Conservation (phyloP, 2,113 vertebrate genomes). For the Notothenia rossii region DNA sequence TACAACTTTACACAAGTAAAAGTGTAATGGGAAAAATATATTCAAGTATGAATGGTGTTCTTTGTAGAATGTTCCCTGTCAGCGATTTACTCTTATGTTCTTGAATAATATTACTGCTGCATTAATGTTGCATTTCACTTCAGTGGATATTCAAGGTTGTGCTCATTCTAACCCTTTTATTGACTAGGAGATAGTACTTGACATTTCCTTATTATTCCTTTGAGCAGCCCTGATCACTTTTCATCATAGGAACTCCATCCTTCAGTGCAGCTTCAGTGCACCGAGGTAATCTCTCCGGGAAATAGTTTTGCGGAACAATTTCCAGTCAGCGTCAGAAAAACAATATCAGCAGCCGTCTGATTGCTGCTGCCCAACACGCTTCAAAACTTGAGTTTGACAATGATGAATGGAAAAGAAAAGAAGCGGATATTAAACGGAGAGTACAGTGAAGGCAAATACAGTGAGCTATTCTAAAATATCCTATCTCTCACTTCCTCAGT, state of each 20-base stretch:
- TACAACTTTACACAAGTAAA: no score
- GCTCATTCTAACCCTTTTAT: no score
- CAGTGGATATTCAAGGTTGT: no score
- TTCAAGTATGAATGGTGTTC: no score
- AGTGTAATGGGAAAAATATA: no score
- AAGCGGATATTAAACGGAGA: conserved; percentile 5
- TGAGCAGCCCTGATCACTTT: background rate
- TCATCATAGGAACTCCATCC: background rate
- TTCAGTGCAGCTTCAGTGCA: background rate
- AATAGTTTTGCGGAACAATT: conserved; percentile 15
- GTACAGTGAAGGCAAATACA: conserved; percentile 13
- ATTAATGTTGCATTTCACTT: no score
- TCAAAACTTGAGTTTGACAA: conserved; percentile 26
- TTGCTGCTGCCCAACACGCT: conserved; percentile 12
- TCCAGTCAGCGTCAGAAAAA: conserved; percentile 26
- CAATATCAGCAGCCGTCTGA: conserved; percentile 26
- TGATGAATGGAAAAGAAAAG: background rate
- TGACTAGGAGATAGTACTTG: no score
- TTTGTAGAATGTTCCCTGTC: no score
- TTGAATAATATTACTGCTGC: no score
- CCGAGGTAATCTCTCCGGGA: conserved; percentile 5
- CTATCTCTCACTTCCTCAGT: conserved; percentile 5
- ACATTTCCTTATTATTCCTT: no score
- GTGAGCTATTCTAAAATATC: conserved; percentile 17
- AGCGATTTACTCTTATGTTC: no score